Conservation (phyloP, 2,113 vertebrate species). For the Ailuropoda melanoleuca region DNA sequence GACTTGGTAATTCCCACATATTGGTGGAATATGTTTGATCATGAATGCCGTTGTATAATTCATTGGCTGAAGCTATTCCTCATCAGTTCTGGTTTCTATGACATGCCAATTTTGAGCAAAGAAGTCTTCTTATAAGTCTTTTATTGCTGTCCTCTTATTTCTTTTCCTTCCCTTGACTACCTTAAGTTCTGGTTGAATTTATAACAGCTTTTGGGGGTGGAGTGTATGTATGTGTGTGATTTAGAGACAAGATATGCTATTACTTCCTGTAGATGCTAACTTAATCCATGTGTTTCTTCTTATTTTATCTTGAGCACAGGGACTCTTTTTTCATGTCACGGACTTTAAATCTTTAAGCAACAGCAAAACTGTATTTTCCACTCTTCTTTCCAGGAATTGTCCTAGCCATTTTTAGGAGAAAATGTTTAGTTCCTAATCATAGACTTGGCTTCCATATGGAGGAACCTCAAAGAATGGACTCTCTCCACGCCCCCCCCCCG, state of each 20-base stretch:
- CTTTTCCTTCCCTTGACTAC: not conserved
- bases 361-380: constrained; percentile 27
- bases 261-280: not conserved
- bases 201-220: not conserved
- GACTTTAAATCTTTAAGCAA: constrained; percentile 50
- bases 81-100: not conserved
- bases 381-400: not conserved
- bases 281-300: constrained; percentile 31
- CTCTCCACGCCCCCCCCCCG: not conserved
- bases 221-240: not conserved
- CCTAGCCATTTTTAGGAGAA: not conserved
- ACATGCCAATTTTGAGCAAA: constrained; percentile 2
- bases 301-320: not conserved
- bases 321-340: not conserved
- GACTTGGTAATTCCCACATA: not conserved
- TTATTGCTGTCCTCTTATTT: not conserved
- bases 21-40: not conserved
- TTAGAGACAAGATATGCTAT: constrained; percentile 46
- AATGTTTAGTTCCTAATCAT: not conserved
- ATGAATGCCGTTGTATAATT: not conserved
- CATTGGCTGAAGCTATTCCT: not conserved
- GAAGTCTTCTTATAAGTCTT: not conserved
- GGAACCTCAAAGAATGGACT: not conserved
- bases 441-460: not conserved
- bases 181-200: constrained; percentile 38